Base-by-base conservation (phyloP, 2,888 invertebrate species). In the Sminthurinus aureus region DNA sequence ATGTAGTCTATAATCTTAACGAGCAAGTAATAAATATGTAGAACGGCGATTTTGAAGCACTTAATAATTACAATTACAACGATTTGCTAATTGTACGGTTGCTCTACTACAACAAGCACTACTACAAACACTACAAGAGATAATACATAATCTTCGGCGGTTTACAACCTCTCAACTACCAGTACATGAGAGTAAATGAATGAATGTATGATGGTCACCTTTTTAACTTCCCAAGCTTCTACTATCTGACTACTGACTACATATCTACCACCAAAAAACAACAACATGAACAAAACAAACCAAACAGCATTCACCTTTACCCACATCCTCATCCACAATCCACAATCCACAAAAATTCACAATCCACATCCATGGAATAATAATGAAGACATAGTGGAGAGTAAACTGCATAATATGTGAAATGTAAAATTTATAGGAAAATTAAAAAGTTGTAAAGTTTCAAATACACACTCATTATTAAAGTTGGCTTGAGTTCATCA, bases 1-100 rank as follows among this genome's bases (percentile, higher is more conserved):
- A 80, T 80, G 80, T 80, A 80, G 22, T 67, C 79, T 80, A 15
- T 80, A 80, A 80, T 80, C 80, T 80, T 80, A 71, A 80, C 52
- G 80, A 80, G 80, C 71, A 58, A 81, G 81, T 81, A 64, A 81
- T 81, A 81, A 81, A 81, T 74, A 81, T 81, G 81, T 81, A 81
- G 81, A 73, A 81, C 81, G 81, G 75, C 26, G n/a, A 38, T 38
- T 66, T 81, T 74, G 81, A 81, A 81, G 75, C 81, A 81, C 75
- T 81, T 81, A 81, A 81, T 81, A 81, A 81, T 81, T 81, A 81
- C 81, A 81, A 81, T 81, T 81, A 81, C 74, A 74, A 81, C 74
- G 58, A 81, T 81, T 81, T 81, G 81, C 81, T 81, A 81, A 81
- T 81, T 81, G 81, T 81, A 74, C 74, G 81, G 81, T 81, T 81